phyloP scores from a whole-genome alignment of 2,888 invertebrate genomes.

The Kuschelorhynchus macadamiae region DNA sequence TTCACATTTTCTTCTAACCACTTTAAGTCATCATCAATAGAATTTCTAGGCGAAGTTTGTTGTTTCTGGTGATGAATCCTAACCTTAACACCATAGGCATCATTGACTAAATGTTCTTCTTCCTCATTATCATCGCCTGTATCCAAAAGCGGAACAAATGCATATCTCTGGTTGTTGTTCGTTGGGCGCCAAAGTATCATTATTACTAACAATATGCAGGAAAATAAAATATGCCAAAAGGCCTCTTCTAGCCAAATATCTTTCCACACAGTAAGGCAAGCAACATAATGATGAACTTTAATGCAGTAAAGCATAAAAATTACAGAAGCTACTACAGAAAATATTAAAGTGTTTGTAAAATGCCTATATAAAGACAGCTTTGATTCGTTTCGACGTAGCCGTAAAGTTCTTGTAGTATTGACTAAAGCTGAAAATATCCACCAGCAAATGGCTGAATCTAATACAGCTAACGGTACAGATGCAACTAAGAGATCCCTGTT shows the following conservation, averaged over 20 bases:
- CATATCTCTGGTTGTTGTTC: conserved; percentile 94
- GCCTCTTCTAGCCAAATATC: conserved; percentile 95
- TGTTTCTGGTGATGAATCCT: conserved; percentile 67
- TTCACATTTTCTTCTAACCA: conserved; percentile 97
- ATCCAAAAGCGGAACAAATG: conserved; percentile 93
- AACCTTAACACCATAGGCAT: conserved; percentile 89
- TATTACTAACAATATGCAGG: conserved; percentile 87
- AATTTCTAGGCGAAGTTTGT: conserved; percentile 66
- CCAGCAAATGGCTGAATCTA: conserved; percentile 93
- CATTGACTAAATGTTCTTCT: conserved; percentile 88
- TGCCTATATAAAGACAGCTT: conserved; percentile 92
- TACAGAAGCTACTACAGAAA: conserved; percentile 91
- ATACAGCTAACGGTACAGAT: conserved; percentile 87
- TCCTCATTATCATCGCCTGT: conserved; percentile 79
- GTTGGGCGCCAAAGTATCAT: conserved; percentile 97
- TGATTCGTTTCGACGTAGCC: conserved; percentile 89
- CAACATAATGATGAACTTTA: conserved; percentile 81
- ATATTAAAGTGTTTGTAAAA: conserved; percentile 94
- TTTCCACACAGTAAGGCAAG: conserved; percentile 89
- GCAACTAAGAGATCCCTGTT: conserved; percentile 80
- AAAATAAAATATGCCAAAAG: conserved; percentile 96
- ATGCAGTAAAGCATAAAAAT: conserved; percentile 95
- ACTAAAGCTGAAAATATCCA: conserved; percentile 93
- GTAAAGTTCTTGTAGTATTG: conserved; percentile 89
- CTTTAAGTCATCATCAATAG: conserved; percentile 83